Conservation (phyloP, 35 echinoderm and acorn worm species). For the Acanthaster planci region DNA sequence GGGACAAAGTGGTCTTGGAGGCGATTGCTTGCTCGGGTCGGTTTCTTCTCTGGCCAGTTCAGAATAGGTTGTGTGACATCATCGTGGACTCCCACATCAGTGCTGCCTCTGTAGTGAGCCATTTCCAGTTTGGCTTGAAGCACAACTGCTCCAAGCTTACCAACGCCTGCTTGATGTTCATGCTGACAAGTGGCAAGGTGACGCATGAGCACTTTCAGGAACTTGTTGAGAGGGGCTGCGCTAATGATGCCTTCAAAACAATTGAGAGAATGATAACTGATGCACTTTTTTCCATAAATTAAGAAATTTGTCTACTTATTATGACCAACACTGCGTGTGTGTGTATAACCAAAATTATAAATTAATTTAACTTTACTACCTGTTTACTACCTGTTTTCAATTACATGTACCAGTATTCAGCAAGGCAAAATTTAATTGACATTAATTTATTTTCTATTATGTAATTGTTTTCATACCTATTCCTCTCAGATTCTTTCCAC, state of each 20-base stretch:
- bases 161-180: conserved; percentile 8
- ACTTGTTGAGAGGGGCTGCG: neutral
- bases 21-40: conserved; percentile 7
- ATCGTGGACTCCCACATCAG: neutral
- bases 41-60: conserved; percentile 12
- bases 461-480: too few species aligned
- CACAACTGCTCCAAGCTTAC: conserved; percentile 20
- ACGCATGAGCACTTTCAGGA: neutral
- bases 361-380: too few species aligned
- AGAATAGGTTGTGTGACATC: conserved; percentile 13
- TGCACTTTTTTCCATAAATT: neutral
- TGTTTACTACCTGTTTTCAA: too few species aligned
- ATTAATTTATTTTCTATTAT: too few species aligned
- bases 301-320: too few species aligned
- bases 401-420: too few species aligned
- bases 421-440: too few species aligned
- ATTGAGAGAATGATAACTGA: conserved; percentile 7
- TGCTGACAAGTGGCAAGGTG: conserved; percentile 16
- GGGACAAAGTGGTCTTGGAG: neutral
- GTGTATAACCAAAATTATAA: too few species aligned
- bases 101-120: neutral
- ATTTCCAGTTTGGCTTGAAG: neutral
- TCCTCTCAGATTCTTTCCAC: too few species aligned
- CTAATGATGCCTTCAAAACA: neutral
- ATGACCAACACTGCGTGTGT: too few species aligned